These are phyloP conservation scores for Salvelinus alpinus DNA, from an alignment of 2,113 vertebrate species.

Conservation along the genomic window DNA sequence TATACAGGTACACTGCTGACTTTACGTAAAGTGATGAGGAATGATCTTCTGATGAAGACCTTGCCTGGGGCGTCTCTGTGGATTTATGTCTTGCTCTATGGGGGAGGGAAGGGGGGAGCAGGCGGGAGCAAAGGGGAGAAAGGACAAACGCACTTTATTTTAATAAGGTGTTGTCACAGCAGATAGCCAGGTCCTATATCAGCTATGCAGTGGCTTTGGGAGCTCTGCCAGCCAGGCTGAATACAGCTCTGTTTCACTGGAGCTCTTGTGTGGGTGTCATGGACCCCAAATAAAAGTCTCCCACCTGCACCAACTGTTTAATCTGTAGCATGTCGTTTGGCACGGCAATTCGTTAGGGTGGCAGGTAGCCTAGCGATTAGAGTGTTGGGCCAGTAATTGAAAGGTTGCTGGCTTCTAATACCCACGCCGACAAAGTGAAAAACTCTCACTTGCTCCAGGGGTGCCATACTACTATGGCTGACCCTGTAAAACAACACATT, in stretches of 20 bases:
- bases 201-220: slow-evolving; percentile 12
- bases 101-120: background rate
- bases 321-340: background rate
- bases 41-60: slow-evolving; percentile 28
- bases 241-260: slow-evolving; percentile 5
- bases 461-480: too few species aligned
- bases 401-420: too few species aligned
- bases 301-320: background rate
- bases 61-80: slow-evolving; percentile 22
- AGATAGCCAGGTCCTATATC: slow-evolving; percentile 16
- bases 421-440: too few species aligned
- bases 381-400: too few species aligned
- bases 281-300: too few species aligned
- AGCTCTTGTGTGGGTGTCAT: background rate
- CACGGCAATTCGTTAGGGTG: too few species aligned
- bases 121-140: background rate
- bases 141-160: slow-evolving; percentile 26
- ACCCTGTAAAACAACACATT: too few species aligned
- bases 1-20: slow-evolving; percentile 35
- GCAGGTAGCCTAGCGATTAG: too few species aligned
- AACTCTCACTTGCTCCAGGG: too few species aligned
- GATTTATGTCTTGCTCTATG: slow-evolving; percentile 16
- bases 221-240: background rate
- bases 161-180: slow-evolving; percentile 21
- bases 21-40: slow-evolving; percentile 19